Evolutionary conservation across 2,888 invertebrate species (phyloP).

Genomic region (Drosophila testacea): DNA sequence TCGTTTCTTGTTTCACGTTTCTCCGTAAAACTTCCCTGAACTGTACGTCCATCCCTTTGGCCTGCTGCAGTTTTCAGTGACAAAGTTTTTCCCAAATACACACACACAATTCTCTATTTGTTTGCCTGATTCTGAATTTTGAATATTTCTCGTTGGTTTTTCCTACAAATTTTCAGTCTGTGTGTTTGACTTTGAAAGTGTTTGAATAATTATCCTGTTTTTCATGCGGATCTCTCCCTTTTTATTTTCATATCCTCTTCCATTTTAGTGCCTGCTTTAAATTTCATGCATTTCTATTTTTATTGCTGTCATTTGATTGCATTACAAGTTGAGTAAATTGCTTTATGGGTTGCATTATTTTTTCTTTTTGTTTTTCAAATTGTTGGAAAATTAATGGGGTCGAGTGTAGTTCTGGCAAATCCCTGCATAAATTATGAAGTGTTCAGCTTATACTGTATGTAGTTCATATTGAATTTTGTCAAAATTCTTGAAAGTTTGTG

Average conservation of each 20-base stretch:
- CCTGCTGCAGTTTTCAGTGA: conserved; percentile 38
- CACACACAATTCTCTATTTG: background rate
- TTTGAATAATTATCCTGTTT: conserved; percentile 74
- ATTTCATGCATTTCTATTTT: conserved; percentile 33
- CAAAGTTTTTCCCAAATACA: conserved; percentile 60
- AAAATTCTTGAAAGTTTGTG: conserved; percentile 10
- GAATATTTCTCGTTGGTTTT: conserved; percentile 30
- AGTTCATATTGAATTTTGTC: conserved; percentile 18
- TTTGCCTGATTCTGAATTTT: conserved; percentile 26
- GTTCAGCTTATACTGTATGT: conserved; percentile 4
- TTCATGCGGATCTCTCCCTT: conserved; percentile 12
- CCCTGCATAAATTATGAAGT: conserved; percentile 43
- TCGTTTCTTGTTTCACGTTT: conserved; percentile 28
- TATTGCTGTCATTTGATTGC: conserved; percentile 33
- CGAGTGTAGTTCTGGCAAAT: conserved; percentile 21
- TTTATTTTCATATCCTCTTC: conserved; percentile 1
- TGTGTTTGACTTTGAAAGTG: conserved; percentile 68
- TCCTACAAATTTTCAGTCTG: conserved; percentile 14
- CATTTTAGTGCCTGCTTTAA: conserved; percentile 6
- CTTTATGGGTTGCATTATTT: conserved; percentile 42
- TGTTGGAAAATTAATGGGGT: conserved; percentile 11
- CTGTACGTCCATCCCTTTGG: conserved; percentile 47
- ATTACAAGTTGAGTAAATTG: conserved; percentile 21
- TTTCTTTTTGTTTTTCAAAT: conserved; percentile 16
- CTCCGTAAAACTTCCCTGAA: conserved; percentile 51